A percentile compares a stretch with the other conserved stretches of the same genome.
phyloP scores from a whole-genome alignment of 1,140 invertebrate genomes.

The Sarcophaga peregrina region DNA sequence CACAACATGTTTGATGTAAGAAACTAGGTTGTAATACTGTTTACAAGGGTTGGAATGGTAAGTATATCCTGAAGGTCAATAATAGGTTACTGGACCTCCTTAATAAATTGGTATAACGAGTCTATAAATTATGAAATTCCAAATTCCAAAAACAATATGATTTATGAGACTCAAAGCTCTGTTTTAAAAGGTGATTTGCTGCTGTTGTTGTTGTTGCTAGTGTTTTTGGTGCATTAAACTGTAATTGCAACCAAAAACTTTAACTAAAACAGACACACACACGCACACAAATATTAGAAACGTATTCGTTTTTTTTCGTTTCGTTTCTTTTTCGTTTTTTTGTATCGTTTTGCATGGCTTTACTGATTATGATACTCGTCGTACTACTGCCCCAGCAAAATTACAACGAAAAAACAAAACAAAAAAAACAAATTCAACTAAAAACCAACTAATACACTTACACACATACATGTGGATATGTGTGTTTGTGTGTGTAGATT shows the following conservation, averaged over 20 bases:
- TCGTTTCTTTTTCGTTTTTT: not conserved
- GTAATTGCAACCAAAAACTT: slow-evolving; percentile 35
- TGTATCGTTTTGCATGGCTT: no score
- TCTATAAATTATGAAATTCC: no score
- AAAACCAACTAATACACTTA: not conserved
- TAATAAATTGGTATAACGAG: no score
- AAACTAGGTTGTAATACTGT: no score
- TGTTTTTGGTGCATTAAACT: slow-evolving; percentile 38
- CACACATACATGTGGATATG: not conserved
- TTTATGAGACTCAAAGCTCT: not conserved
- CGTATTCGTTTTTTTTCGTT: not conserved
- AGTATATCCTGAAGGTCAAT: no score
- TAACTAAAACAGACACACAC: not conserved
- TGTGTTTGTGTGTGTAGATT: not conserved
- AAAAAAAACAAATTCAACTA: no score
- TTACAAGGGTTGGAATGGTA: no score
- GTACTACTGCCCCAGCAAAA: slow-evolving; percentile 36
- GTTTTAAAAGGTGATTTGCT: not conserved
- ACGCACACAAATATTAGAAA: not conserved
- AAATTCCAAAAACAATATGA: no score
- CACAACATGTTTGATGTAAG: no score
- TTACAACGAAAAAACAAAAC: slow-evolving; percentile 4
- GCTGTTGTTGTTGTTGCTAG: not conserved
- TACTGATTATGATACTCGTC: slow-evolving; percentile 16
- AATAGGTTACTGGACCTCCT: no score